Percentiles rank a stretch among this genome's conserved stretches.
Conservation (phyloP, 2,113 vertebrate species). For the Hipposideros armiger region DNA sequence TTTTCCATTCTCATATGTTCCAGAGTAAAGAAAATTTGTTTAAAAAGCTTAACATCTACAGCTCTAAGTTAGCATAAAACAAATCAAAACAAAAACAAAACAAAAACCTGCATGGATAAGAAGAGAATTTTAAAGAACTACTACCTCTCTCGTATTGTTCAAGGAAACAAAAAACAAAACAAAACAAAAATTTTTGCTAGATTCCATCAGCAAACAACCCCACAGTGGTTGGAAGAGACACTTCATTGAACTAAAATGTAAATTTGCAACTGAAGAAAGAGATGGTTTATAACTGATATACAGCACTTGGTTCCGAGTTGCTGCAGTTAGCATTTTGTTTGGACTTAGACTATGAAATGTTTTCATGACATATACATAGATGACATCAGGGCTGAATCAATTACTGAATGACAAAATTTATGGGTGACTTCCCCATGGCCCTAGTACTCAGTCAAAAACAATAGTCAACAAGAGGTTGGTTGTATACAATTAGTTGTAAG, state of each 20-base stretch:
- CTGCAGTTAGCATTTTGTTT: neutral
- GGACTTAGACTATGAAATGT: neutral
- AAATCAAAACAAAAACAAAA: neutral
- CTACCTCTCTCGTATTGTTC: neutral
- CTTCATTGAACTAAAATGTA: neutral
- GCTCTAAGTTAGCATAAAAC: neutral
- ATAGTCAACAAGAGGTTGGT: neutral
- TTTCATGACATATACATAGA: neutral
- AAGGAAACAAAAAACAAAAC: neutral
- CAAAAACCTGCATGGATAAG: neutral
- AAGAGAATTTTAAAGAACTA: neutral
- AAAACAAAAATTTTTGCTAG: neutral
- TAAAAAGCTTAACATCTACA: conserved; percentile 13
- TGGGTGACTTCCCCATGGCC: neutral
- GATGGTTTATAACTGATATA: neutral
- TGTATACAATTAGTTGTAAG: neutral
- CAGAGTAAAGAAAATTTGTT: neutral
- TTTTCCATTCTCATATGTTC: neutral
- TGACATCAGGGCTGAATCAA: neutral
- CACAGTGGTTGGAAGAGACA: neutral
- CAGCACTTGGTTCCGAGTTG: neutral
- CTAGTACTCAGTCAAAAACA: neutral
- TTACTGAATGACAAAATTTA: neutral
- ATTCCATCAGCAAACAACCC: neutral
- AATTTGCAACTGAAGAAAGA: neutral